phyloP scores from a whole-genome alignment of 2,888 invertebrate species.

The Keiferia lycopersicella region DNA sequence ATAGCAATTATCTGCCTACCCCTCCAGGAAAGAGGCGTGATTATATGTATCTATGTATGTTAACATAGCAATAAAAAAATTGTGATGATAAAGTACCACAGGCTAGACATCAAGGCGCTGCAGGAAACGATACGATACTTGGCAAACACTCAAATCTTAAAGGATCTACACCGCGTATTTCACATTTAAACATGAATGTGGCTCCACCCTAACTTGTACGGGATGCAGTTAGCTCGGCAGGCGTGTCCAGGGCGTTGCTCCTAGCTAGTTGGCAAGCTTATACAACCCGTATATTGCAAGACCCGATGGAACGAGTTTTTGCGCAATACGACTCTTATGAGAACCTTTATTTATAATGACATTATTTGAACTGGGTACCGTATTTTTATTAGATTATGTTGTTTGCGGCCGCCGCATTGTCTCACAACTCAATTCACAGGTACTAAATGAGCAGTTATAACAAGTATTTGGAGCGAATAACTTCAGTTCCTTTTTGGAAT shows the following conservation, averaged over 20 bases:
- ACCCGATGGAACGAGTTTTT: slow-evolving; percentile 8
- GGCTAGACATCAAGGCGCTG: not conserved
- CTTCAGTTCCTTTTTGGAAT: no score
- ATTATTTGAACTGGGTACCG: no score
- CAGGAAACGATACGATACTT: not conserved
- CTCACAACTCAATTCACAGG: no score
- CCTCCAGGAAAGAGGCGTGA: no score
- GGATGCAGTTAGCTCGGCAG: slow-evolving; percentile 14
- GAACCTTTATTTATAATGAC: not conserved
- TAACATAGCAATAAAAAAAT: no score
- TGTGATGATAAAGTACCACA: not conserved
- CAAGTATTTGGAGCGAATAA: no score
- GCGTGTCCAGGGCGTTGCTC: slow-evolving; percentile 24
- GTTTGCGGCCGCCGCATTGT: no score
- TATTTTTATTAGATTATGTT: no score
- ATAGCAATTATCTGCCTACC: no score
- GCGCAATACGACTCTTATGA: slow-evolving; percentile 20
- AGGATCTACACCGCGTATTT: not conserved
- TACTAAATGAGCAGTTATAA: no score
- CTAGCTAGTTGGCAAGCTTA: slow-evolving; percentile 12
- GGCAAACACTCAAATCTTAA: not conserved
- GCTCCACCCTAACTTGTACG: slow-evolving; percentile 6
- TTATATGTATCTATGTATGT: no score
- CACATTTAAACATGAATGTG: not conserved
- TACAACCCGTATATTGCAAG: not conserved